These are phyloP conservation scores for Rhagoletis zephyria DNA, from an alignment of 1,140 invertebrate species.

Conservation along the genomic window DNA sequence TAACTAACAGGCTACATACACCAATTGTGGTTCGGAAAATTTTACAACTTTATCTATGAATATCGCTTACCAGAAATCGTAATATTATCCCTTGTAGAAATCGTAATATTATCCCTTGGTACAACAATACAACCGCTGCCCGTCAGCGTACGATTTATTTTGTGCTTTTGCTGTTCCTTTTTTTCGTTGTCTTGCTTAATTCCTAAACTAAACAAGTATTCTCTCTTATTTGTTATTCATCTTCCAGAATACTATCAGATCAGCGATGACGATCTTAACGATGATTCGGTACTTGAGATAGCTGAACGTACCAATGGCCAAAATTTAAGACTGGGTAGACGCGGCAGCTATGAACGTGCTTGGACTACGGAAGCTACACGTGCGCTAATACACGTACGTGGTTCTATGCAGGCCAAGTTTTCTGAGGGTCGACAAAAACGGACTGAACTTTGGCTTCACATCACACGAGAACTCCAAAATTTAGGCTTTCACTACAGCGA, in stretches of 20 bases:
- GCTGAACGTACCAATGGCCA: slow-evolving; percentile 59
- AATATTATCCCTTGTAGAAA: no score
- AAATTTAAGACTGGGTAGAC: slow-evolving; percentile 4
- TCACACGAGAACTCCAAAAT: slow-evolving; percentile 68
- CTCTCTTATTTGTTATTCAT: not conserved
- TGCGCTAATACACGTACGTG: slow-evolving; percentile 70
- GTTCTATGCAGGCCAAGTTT: slow-evolving; percentile 70
- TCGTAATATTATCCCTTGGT: no score
- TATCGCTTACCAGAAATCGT: no score
- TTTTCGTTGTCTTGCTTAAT: no score
- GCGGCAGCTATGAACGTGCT: slow-evolving; percentile 70
- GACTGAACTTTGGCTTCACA: slow-evolving; percentile 68
- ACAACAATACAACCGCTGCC: no score
- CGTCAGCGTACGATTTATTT: no score
- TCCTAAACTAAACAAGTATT: not conserved
- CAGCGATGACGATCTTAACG: slow-evolving; percentile 67
- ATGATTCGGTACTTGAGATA: slow-evolving; percentile 64
- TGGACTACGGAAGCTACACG: slow-evolving; percentile 72
- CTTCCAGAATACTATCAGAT: slow-evolving; percentile 64
- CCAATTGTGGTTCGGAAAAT: no score
- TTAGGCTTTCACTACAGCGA: slow-evolving; percentile 70
- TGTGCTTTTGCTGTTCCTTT: no score
- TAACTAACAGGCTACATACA: no score
- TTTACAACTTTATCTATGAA: no score
- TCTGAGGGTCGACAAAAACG: slow-evolving; percentile 71